A percentile compares a stretch with the other conserved stretches of the same genome.
phyloP scores from a whole-genome alignment of 2,113 vertebrate genomes.

The Panthera uncia region DNA sequence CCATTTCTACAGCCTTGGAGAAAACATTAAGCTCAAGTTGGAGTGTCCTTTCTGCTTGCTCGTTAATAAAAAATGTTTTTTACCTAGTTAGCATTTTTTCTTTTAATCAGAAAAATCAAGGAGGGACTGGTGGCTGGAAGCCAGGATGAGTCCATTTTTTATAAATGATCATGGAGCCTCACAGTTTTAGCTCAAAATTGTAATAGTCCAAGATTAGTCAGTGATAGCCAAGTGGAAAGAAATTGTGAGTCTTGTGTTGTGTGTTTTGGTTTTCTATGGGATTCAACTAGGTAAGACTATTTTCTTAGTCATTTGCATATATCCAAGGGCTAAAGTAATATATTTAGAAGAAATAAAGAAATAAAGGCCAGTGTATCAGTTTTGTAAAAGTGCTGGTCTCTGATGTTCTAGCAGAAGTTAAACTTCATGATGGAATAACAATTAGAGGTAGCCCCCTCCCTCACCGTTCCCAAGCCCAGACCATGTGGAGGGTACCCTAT shows the following conservation, averaged over 20 bases:
- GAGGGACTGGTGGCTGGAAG: neutral
- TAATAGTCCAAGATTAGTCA: neutral
- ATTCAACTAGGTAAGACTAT: neutral
- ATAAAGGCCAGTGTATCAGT: neutral
- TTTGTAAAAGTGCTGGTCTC: neutral
- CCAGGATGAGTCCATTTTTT: neutral
- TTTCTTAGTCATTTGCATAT: neutral
- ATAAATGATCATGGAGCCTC: neutral
- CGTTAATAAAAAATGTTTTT: constrained; percentile 34
- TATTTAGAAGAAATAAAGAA: neutral
- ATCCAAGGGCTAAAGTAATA: neutral
- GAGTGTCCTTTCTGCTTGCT: neutral
- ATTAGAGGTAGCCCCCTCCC: too few species aligned
- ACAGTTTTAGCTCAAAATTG: neutral
- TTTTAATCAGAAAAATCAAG: neutral
- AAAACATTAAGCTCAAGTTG: neutral
- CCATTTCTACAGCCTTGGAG: neutral
- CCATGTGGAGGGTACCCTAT: neutral
- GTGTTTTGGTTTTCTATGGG: neutral
- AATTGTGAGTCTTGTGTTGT: neutral
- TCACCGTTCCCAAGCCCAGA: neutral
- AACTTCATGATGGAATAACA: neutral
- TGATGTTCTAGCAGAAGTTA: neutral
- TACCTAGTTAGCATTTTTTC: constrained; percentile 18
- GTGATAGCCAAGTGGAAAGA: neutral